Evolutionary conservation across 2,888 invertebrate species (phyloP).

Genomic region (Allolobophora icterica): DNA sequence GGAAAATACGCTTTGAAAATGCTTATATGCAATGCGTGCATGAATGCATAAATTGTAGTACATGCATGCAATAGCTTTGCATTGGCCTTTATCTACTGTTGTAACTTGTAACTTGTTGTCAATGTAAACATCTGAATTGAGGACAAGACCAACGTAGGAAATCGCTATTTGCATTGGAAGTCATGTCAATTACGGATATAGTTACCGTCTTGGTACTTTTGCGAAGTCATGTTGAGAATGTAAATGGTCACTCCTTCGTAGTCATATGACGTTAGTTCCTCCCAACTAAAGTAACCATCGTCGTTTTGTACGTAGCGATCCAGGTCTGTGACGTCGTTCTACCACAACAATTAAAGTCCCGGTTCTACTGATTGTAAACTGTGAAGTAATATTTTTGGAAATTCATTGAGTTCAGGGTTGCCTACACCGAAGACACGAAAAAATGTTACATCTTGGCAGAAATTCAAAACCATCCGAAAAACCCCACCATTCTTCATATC

Average conservation of each 20-base stretch:
- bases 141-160: not conserved
- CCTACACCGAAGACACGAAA: not conserved
- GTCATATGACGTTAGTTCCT: constrained; percentile 35
- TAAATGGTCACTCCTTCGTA: constrained; percentile 37
- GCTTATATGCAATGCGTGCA: no score
- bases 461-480: no score
- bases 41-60: no score
- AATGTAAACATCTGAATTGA: not conserved
- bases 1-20: no score
- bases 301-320: constrained; percentile 40
- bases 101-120: no score
- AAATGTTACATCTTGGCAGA: no score
- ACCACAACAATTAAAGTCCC: no score
- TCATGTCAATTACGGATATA: no score
- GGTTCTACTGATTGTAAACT: no score
- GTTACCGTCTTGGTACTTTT: constrained; percentile 34
- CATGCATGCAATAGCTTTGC: no score
- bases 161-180: not conserved
- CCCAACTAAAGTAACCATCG: constrained; percentile 38
- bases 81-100: no score
- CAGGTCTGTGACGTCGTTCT: constrained; percentile 39
- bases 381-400: not conserved
- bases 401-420: not conserved
- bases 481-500: no score
- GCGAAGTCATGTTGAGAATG: constrained; percentile 45